Percentiles rank a stretch among this genome's conserved stretches.
phyloP scores from a whole-genome alignment of 2,888 invertebrate genomes.

The Pachymerium ferrugineum region DNA sequence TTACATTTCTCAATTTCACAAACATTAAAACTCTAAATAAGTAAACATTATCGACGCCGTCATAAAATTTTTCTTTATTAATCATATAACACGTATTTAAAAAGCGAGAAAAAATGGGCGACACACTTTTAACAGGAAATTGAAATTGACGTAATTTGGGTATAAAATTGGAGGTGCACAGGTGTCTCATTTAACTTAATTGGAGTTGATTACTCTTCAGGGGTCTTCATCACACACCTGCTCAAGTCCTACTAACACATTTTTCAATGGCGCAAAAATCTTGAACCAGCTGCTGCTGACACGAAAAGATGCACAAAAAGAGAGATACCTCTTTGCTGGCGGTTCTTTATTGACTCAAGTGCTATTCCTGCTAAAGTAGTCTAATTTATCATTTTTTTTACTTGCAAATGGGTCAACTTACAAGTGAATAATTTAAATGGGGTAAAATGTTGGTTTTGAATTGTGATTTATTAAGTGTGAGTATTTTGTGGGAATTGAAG shows the following conservation, averaged over 20 bases:
- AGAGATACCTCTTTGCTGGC: background rate
- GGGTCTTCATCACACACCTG: constrained; percentile 5
- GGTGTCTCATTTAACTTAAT: constrained; percentile 3
- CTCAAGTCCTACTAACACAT: constrained; percentile 3
- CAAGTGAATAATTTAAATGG: too few species aligned
- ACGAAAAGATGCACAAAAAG: background rate
- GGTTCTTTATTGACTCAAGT: constrained; percentile 11
- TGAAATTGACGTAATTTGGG: background rate
- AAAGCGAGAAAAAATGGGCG: too few species aligned
- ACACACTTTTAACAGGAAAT: too few species aligned
- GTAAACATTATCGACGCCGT: too few species aligned
- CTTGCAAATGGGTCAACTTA: too few species aligned
- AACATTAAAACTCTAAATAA: too few species aligned
- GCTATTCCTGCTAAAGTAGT: background rate
- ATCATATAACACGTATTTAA: too few species aligned
- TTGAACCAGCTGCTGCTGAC: background rate
- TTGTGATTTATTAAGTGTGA: background rate
- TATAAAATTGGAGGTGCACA: background rate
- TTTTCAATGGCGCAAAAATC: constrained; percentile 19
- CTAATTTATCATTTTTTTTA: background rate
- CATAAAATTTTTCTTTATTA: too few species aligned
- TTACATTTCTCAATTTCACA: too few species aligned
- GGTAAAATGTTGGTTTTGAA: too few species aligned
- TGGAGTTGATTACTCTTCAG: constrained; percentile 19
- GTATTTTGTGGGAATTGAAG: constrained; percentile 16